Conservation (phyloP, 1,140 invertebrate genomes). For the Solen grandis region DNA sequence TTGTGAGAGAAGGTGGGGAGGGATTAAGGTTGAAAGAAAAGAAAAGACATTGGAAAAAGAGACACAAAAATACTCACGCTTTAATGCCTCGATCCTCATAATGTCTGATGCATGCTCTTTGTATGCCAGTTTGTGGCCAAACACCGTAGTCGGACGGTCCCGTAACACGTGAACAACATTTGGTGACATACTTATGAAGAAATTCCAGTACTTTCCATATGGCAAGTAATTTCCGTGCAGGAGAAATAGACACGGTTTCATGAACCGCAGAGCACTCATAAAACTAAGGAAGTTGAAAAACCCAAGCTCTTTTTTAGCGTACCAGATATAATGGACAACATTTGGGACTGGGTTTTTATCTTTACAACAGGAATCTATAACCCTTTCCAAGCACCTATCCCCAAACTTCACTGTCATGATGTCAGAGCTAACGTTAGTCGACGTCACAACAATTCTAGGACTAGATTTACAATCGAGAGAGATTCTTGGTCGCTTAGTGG, state of each 20-base stretch:
- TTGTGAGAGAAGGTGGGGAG: no score
- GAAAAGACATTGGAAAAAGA: no score
- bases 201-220: conserved; percentile 53
- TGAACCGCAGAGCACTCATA: conserved; percentile 33
- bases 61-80: conserved; percentile 49
- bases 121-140: conserved; percentile 39
- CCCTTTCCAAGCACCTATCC: conserved; percentile 6
- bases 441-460: not conserved
- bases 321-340: conserved; percentile 40
- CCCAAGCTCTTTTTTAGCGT: not conserved
- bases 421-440: not conserved
- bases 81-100: conserved; percentile 55
- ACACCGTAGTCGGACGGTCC: conserved; percentile 36
- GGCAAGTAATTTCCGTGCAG: conserved; percentile 57
- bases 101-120: conserved; percentile 62
- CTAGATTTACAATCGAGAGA: conserved; percentile 14
- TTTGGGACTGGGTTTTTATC: conserved; percentile 33
- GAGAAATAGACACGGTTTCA: conserved; percentile 57
- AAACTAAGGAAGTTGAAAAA: conserved; percentile 40
- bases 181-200: conserved; percentile 35
- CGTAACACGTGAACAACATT: conserved; percentile 54
- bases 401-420: conserved; percentile 19
- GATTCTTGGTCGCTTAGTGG: not conserved
- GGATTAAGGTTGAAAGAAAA: no score
- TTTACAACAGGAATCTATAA: conserved; percentile 15